phyloP scores from a whole-genome alignment of 2,888 invertebrate species.

The Drosophila nr. perissopoda region DNA sequence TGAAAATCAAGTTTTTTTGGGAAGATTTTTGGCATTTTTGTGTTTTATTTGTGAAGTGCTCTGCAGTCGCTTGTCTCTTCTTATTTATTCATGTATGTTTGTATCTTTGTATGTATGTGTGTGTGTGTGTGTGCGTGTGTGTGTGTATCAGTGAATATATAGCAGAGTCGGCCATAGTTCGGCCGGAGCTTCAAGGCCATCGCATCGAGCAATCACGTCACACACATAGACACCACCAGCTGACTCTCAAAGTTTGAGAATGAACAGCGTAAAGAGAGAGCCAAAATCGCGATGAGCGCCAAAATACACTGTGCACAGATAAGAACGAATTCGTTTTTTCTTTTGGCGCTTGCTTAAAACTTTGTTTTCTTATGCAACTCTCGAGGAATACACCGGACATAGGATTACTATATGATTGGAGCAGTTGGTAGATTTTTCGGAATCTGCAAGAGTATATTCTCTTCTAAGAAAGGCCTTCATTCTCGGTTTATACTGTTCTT shows the following conservation, averaged over 20 bases:
- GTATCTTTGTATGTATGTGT: not conserved
- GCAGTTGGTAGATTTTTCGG: not conserved
- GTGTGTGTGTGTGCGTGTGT: not conserved
- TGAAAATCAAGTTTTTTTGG: constrained; percentile 55
- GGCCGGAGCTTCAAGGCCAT: not conserved
- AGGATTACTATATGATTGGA: too few relatives aligned
- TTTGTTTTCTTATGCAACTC: not conserved
- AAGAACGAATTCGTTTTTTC: not conserved
- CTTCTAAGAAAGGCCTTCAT: not conserved
- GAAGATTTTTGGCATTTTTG: constrained; percentile 37
- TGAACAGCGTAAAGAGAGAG: not conserved
- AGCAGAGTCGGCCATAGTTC: not conserved
- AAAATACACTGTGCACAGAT: not conserved
- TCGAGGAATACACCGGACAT: not conserved
- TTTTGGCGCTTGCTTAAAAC: not conserved
- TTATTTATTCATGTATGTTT: constrained; percentile 36
- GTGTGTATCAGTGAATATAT: not conserved
- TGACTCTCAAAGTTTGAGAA: not conserved
- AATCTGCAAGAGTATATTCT: not conserved
- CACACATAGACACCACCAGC: not conserved
- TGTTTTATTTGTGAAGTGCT: constrained; percentile 21
- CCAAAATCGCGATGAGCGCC: not conserved
- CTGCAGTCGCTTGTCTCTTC: constrained; percentile 25
- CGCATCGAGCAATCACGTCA: not conserved
- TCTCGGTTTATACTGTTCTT: not conserved